Conservation (phyloP, 2,797 vertebrate species). For the Microchirus variegatus region DNA sequence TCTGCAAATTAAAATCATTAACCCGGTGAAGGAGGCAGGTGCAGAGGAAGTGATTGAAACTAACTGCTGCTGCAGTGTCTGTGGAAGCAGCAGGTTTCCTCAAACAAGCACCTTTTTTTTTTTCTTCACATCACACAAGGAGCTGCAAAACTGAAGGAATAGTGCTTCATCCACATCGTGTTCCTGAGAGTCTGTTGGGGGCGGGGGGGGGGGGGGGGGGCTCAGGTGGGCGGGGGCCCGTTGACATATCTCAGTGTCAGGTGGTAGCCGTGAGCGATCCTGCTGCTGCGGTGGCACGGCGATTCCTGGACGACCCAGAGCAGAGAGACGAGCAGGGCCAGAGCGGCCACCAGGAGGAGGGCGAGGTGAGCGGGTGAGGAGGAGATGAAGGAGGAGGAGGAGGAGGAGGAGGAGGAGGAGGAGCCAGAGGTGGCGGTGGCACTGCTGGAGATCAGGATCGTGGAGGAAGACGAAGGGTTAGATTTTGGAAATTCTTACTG, state of each 20-base stretch:
- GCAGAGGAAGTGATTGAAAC: no score
- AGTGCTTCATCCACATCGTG: neutral
- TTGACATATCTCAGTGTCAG: slow-evolving; percentile 84
- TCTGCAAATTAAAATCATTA: no score
- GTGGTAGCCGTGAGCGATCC: slow-evolving; percentile 66
- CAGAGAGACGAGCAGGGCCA: slow-evolving; percentile 67
- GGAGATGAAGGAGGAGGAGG: neutral
- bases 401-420: slow-evolving; percentile 9
- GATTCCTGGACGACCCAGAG: slow-evolving; percentile 39
- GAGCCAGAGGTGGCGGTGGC: neutral
- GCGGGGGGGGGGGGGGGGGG: slow-evolving; percentile 73
- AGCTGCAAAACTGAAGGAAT: neutral
- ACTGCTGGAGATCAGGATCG: slow-evolving; percentile 15
- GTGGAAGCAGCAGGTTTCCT: no score
- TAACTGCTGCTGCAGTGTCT: no score
- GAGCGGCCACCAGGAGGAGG: slow-evolving; percentile 56
- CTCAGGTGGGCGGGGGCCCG: slow-evolving; percentile 86
- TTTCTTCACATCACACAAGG: neutral
- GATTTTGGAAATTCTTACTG: neutral
- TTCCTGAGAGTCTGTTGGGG: neutral
- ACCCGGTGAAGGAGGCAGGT: neutral
- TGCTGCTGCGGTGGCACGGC: slow-evolving; percentile 64
- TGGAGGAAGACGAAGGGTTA: neutral
- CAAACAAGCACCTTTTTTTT: no score
- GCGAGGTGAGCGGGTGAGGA: slow-evolving; percentile 36